phyloP scores from a whole-genome alignment of 2,888 invertebrate species.

The Hirtodrosophila duncani region DNA sequence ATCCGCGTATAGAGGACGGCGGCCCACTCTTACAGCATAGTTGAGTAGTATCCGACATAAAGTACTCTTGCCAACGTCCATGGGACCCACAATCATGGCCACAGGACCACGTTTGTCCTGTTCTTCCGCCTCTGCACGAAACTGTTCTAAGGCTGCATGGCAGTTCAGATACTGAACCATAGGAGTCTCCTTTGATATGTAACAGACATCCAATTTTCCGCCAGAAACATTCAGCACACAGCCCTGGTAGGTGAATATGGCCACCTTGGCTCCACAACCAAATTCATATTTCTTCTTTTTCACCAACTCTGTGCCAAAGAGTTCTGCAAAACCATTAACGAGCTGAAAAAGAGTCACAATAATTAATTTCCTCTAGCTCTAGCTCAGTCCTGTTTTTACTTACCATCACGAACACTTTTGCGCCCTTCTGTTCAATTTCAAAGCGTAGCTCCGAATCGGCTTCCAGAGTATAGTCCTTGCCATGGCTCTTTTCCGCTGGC shows the following conservation, averaged over 20 bases:
- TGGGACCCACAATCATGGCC: constrained; percentile 94
- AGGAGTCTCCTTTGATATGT: constrained; percentile 97
- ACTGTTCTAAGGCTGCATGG: constrained; percentile 95
- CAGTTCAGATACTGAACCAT: constrained; percentile 97
- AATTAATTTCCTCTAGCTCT: not conserved
- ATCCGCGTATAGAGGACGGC: constrained; percentile 94
- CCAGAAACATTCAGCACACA: constrained; percentile 92
- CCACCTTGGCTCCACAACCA: constrained; percentile 93
- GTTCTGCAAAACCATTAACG: constrained; percentile 93
- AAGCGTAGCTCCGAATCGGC: constrained; percentile 94
- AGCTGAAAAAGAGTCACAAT: constrained; percentile 80
- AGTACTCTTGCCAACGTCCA: constrained; percentile 98
- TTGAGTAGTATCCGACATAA: constrained; percentile 92
- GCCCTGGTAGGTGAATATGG: constrained; percentile 97
- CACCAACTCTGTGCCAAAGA: constrained; percentile 97
- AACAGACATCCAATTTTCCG: constrained; percentile 94
- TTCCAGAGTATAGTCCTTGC: constrained; percentile 88
- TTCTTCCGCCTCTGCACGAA: constrained; percentile 89
- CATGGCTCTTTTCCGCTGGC: constrained; percentile 56
- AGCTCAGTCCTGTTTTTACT: constrained; percentile 16
- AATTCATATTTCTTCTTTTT: constrained; percentile 95
- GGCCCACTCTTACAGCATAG: constrained; percentile 94
- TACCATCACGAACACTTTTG: constrained; percentile 89
- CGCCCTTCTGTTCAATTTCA: constrained; percentile 93
- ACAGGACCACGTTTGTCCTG: constrained; percentile 86